A percentile compares a stretch with the other conserved stretches of the same genome.
These are phyloP conservation scores for Xylocopa sonorina DNA, from an alignment of 1,140 invertebrate species.

Conservation along the genomic window DNA sequence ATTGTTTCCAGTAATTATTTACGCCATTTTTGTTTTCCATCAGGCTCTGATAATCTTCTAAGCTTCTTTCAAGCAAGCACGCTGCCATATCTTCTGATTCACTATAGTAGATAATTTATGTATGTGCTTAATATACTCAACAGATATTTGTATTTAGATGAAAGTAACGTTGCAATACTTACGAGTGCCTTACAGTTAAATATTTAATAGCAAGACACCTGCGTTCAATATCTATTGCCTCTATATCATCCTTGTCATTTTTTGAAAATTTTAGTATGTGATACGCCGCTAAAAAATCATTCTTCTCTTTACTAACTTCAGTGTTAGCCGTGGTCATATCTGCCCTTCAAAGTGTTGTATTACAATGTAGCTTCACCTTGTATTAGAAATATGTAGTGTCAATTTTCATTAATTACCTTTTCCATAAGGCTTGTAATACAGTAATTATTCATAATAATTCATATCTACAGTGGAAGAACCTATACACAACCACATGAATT, in stretches of 20 bases:
- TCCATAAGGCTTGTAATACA: neutral
- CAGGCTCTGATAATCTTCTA: slow-evolving; percentile 65
- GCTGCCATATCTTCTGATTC: slow-evolving; percentile 65
- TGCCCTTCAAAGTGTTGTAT: neutral
- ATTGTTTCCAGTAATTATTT: slow-evolving; percentile 74
- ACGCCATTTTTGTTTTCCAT: slow-evolving; percentile 61
- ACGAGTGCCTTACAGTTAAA: slow-evolving; percentile 66
- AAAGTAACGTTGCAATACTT: slow-evolving; percentile 41
- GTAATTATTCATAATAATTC: neutral
- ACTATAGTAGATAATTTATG: slow-evolving; percentile 51
- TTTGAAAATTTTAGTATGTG: slow-evolving; percentile 73
- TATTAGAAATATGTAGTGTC: neutral
- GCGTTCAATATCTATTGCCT: slow-evolving; percentile 67
- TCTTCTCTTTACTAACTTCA: slow-evolving; percentile 45
- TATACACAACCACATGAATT: too few relatives aligned
- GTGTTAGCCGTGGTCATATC: slow-evolving; percentile 3
- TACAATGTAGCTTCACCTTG: too few relatives aligned
- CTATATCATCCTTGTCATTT: slow-evolving; percentile 49
- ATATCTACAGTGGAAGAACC: too few relatives aligned
- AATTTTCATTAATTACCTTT: neutral
- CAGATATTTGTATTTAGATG: neutral
- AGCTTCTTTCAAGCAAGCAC: slow-evolving; percentile 57
- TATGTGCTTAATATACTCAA: slow-evolving; percentile 1
- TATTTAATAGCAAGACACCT: slow-evolving; percentile 71
- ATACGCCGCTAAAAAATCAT: slow-evolving; percentile 63